These are phyloP conservation scores for Aricia artaxerxes DNA, from an alignment of 2,888 invertebrate genomes.

Conservation along the genomic window DNA sequence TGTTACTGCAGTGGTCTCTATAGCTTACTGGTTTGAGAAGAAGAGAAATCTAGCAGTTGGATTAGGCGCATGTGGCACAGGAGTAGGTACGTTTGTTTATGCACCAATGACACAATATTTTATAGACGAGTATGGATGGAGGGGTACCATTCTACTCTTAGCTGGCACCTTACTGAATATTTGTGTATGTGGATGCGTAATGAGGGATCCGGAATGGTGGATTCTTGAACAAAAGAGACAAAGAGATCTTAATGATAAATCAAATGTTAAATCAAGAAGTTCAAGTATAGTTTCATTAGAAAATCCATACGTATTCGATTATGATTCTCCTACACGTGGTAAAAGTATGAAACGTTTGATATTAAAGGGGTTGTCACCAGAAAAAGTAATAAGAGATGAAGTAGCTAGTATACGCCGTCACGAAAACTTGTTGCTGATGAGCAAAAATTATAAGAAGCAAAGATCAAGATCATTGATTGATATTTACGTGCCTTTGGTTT, in stretches of 20 bases:
- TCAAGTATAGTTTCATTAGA: constrained; percentile 76
- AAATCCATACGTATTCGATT: constrained; percentile 68
- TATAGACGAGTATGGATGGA: constrained; percentile 90
- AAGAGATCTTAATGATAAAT: constrained; percentile 45
- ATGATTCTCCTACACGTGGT: constrained; percentile 57
- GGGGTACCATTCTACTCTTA: constrained; percentile 89
- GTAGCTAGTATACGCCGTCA: constrained; percentile 57
- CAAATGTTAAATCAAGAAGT: constrained; percentile 62
- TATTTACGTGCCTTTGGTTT: constrained; percentile 86
- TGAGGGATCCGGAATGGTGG: constrained; percentile 94
- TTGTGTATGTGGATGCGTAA: constrained; percentile 91
- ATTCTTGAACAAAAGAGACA: constrained; percentile 82
- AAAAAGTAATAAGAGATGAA: constrained; percentile 63
- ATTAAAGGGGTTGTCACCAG: constrained; percentile 56
- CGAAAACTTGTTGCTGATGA: constrained; percentile 51
- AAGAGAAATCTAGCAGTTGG: constrained; percentile 92
- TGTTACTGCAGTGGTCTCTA: constrained; percentile 94
- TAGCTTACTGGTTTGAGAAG: constrained; percentile 96
- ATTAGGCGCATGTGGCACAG: constrained; percentile 92
- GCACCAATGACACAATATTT: constrained; percentile 91
- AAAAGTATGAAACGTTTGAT: constrained; percentile 64
- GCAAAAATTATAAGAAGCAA: constrained; percentile 49
- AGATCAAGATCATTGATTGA: constrained; percentile 84
- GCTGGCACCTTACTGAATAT: constrained; percentile 91
- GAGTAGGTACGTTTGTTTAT: constrained; percentile 93